phyloP scores from a whole-genome alignment of 1,140 invertebrate genomes.

The Drosophila parvula region DNA sequence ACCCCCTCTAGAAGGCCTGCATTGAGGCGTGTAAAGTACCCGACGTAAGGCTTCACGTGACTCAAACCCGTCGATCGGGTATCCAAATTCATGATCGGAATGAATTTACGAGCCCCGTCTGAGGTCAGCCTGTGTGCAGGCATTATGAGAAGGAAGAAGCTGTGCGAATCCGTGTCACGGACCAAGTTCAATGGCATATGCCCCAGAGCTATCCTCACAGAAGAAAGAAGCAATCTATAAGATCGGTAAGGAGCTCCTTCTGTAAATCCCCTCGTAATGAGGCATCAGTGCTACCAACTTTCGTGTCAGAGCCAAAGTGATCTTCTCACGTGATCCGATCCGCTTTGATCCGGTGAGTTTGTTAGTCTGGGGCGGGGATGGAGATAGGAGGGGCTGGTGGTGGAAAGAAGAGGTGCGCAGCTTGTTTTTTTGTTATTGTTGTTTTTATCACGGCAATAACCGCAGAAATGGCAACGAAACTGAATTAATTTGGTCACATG shows the following conservation, averaged over 20 bases:
- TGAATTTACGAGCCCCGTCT: slow-evolving; percentile 41
- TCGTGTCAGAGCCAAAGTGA: slow-evolving; percentile 2
- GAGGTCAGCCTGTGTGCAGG: slow-evolving; percentile 52
- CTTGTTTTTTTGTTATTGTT: slow-evolving; percentile 26
- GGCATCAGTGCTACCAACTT: neutral
- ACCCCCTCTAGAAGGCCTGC: too few relatives aligned
- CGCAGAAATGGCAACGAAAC: slow-evolving; percentile 46
- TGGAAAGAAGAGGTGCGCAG: slow-evolving; percentile 13
- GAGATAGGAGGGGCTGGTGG: neutral
- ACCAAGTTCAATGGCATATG: slow-evolving; percentile 62
- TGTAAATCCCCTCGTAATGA: slow-evolving; percentile 5
- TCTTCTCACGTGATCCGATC: slow-evolving; percentile 46
- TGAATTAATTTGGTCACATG: slow-evolving; percentile 74
- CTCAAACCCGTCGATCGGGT: slow-evolving; percentile 46
- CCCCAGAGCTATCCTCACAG: neutral
- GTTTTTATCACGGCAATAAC: slow-evolving; percentile 49
- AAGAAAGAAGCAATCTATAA: too few relatives aligned
- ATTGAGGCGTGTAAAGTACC: slow-evolving; percentile 75
- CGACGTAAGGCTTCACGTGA: slow-evolving; percentile 73
- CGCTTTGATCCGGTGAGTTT: slow-evolving; percentile 26
- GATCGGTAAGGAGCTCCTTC: neutral
- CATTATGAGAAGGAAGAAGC: slow-evolving; percentile 40
- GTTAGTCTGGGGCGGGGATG: slow-evolving; percentile 1
- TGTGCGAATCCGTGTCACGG: slow-evolving; percentile 61
- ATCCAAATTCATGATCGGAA: slow-evolving; percentile 35